These are phyloP conservation scores for Styela clava DNA, from an alignment of 23 tunicate species.

Conservation along the genomic window DNA sequence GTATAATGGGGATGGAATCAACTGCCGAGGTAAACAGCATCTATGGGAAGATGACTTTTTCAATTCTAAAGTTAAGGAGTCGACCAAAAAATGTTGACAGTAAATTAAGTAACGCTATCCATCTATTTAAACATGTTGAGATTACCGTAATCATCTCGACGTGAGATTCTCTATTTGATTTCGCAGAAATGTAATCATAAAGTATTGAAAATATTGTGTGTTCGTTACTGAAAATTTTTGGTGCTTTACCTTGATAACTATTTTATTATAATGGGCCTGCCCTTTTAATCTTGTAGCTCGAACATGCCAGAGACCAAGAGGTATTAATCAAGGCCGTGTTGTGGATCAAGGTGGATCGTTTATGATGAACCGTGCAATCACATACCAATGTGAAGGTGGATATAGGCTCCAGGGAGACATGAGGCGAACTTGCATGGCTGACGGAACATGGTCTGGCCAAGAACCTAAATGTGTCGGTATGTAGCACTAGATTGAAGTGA, in stretches of 20 bases:
- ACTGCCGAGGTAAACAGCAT: conserved; percentile 17
- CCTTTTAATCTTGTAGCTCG: no score
- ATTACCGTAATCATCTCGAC: no score
- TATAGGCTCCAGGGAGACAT: not conserved
- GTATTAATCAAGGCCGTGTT: conserved; percentile 6
- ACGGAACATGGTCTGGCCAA: conserved; percentile 18
- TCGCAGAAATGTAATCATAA: no score
- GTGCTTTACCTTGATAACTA: no score
- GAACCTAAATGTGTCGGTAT: conserved; percentile 21
- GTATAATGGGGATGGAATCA: conserved; percentile 12
- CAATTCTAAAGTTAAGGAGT: not conserved
- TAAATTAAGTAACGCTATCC: no score
- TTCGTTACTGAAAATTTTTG: no score
- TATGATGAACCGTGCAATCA: not conserved
- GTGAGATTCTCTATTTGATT: no score
- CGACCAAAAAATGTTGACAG: no score
- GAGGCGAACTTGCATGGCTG: conserved; percentile 6
- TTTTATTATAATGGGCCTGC: no score
- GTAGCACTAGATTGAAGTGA: no score
- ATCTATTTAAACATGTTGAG: no score
- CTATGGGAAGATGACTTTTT: not conserved
- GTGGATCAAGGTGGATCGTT: not conserved
- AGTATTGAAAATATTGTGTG: no score
- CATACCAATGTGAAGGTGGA: conserved; percentile 21
- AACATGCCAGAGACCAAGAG: conserved; percentile 20